Base-by-base conservation (phyloP, 2,113 vertebrate genomes). In the Colius striatus region DNA sequence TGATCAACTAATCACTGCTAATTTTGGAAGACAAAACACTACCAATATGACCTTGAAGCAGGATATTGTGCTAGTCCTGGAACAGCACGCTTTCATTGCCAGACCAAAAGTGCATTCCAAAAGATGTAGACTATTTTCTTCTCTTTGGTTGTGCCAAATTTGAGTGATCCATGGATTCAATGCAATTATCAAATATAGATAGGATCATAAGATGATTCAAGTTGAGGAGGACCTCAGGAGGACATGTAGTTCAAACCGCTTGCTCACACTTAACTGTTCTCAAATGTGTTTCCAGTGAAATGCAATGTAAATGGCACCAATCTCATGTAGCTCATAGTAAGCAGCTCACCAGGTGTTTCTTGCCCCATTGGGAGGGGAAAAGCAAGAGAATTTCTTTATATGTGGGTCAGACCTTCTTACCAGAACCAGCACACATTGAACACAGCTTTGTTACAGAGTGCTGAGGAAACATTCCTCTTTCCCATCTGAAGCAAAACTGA, bases 161-260 rank as follows among this genome's bases (percentile, higher is more conserved):
- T 53, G 3, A 38, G 38, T 61, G 45, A 72, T 60, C 57, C 70
- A 68, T 0, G 1, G 20, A 55, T 23, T 18, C 34, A 41, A 41
- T 41, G 38, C 38, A 41, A 41, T 41, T 41, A 65, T 53, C n/a
- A 57, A 68, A 45, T 7, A 25, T 2, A 71, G 55, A 51, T 1
- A 85, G 66, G 41, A 63, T 26, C 26, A 81, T 7, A 51, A n/a
- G n/a, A 51, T 38, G 29, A 55, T 43, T 74, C 17, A 53, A 51
- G 30, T 0, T 32, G 20, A 5, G 26, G 5, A 6, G 47, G 5
- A 61, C 1, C 0, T 79, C 45, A 53, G 58, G 26, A 89, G 12
- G 17, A 47, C 38, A 53, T 48, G 34, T 50, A 81, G n/a, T 75
- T 74, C 50, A 90, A 79, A 70, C 43, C 13, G 54, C 53, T 85